Conservation (phyloP, 2,113 vertebrate genomes). For the Philantomba maxwellii region DNA sequence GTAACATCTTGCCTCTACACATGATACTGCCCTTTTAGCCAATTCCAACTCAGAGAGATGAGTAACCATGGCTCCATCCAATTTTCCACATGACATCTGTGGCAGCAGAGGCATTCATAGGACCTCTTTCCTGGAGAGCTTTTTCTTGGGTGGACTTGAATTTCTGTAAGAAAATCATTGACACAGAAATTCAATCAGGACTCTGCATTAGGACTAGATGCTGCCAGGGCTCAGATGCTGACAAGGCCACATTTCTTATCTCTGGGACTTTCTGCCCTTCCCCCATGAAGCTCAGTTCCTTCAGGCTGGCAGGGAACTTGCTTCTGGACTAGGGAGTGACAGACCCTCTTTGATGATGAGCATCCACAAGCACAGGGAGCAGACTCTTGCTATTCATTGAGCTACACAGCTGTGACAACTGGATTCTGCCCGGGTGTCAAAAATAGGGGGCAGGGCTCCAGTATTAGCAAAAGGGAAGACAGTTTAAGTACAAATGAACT, state of each 20-base stretch:
- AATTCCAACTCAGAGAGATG: constrained; percentile 4
- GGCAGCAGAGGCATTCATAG: neutral
- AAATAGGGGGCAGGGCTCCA: neutral
- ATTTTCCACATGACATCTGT: constrained; percentile 36
- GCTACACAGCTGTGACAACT: constrained; percentile 60
- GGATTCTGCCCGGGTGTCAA: neutral
- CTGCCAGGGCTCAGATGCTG: neutral
- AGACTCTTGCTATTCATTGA: constrained; percentile 55
- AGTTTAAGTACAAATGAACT: neutral
- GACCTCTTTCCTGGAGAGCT: neutral
- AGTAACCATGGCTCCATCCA: constrained; percentile 36
- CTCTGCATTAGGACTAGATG: neutral
- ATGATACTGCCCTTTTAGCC: neutral
- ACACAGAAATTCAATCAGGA: neutral
- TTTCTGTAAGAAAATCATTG: constrained; percentile 29
- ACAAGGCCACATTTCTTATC: constrained; percentile 58
- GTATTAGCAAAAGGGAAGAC: neutral
- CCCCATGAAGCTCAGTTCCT: neutral
- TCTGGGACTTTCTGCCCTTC: constrained; percentile 8
- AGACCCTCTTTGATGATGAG: constrained; percentile 58
- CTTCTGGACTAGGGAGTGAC: constrained; percentile 34
- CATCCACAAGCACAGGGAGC: neutral
- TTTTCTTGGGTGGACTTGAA: neutral
- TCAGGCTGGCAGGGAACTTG: constrained; percentile 36
- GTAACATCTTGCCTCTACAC: neutral